Base-by-base conservation (phyloP, 2,113 vertebrate species). In the Dryoscopus gambensis region DNA sequence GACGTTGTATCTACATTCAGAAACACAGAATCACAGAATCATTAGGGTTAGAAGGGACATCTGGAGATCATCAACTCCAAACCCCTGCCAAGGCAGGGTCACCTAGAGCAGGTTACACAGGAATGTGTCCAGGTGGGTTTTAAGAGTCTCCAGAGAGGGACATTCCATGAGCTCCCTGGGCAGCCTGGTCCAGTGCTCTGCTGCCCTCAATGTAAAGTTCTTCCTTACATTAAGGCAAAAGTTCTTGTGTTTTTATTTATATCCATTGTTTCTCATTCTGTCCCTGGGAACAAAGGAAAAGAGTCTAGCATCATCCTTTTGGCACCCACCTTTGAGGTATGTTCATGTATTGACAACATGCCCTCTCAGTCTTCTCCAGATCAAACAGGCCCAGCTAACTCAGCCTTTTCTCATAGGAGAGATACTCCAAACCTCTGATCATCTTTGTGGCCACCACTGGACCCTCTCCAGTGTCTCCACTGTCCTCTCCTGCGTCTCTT, bases 91-190 rank as follows among this genome's bases (percentile, higher is more conserved):
- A 63, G 30, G 46, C 17, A 68, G 37, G 20, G 15, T 46, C 28
- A 7, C 20, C n/a, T 31, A 21, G 13, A 46, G 28, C 28, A 60
- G 11, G 8, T 39, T 28, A 52, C 8, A 24, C 9, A 59, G 33
- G n/a, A 67, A 53, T 30, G 14, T 31, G 18, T 50, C 21, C 37
- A 27, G 13, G 15, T 53, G 20, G 7, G 39, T 59, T 65, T 74
- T 52, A 13, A 74, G 10, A 40, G 7, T 39, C 13, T 74, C 23
- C 59, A 59, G 33, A n/a, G 6, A 59, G 33, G 23, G 11, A 81
- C 8, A 50, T 2, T 50, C 18, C 25, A 31, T 0, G 0, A 65
- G 4, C 16, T n/a, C 18, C 9, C 25, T 67, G 52, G 33, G 5
- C 12, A 59, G 60, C 27, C 33, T n/a, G 19, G 50, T 67, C 15